A percentile compares a stretch with the other conserved stretches of the same genome.
Conservation (phyloP, 2,888 invertebrate genomes). For the Timandra comae region DNA sequence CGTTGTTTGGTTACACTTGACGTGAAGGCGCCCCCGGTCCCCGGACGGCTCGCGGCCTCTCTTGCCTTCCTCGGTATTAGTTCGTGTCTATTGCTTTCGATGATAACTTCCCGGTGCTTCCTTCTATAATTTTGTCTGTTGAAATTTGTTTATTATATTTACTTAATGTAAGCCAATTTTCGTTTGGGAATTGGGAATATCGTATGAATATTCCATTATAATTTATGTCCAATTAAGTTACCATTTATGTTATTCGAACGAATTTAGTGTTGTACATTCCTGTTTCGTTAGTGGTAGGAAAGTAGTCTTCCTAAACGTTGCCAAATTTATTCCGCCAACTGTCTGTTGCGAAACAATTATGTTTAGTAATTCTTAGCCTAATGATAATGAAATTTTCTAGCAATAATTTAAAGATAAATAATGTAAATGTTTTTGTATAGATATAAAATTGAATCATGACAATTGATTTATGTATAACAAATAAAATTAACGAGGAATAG, state of each 20-base stretch:
- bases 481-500: slow-evolving; percentile 35
- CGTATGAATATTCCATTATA: slow-evolving; percentile 37
- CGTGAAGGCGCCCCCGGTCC: too few species aligned
- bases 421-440: slow-evolving; percentile 76
- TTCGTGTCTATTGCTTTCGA: slow-evolving; percentile 34
- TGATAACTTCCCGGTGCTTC: slow-evolving; percentile 68
- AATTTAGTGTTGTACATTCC: slow-evolving; percentile 74
- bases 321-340: slow-evolving; percentile 73
- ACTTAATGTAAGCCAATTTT: slow-evolving; percentile 56
- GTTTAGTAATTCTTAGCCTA: slow-evolving; percentile 59
- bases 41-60: not conserved
- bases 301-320: slow-evolving; percentile 76
- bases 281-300: slow-evolving; percentile 74
- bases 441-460: slow-evolving; percentile 51
- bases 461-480: slow-evolving; percentile 51
- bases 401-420: slow-evolving; percentile 66
- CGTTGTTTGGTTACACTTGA: too few species aligned
- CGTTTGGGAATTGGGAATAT: slow-evolving; percentile 50
- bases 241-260: slow-evolving; percentile 70
- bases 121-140: slow-evolving; percentile 71
- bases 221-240: slow-evolving; percentile 67
- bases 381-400: slow-evolving; percentile 72
- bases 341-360: slow-evolving; percentile 68
- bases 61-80: slow-evolving; percentile 6
- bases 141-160: slow-evolving; percentile 48